A percentile compares a stretch with the other conserved stretches of the same genome.
Evolutionary conservation across 2,797 vertebrate species (phyloP).

Genomic region (Tadarida brasiliensis): DNA sequence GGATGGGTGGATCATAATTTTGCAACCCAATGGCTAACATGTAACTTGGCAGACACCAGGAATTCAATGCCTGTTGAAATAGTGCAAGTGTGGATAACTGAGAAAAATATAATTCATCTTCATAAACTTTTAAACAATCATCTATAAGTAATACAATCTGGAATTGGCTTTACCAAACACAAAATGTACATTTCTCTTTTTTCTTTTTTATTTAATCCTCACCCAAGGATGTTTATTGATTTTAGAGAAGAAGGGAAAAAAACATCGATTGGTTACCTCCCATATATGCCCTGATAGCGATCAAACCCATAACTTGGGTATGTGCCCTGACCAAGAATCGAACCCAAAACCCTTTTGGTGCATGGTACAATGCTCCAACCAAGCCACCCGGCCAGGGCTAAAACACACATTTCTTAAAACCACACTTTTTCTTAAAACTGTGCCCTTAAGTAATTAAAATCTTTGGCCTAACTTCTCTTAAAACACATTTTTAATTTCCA

Average conservation of each 20-base stretch:
- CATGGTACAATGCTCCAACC: neutral
- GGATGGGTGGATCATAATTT: neutral
- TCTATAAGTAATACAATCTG: neutral
- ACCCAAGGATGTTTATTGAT: too few species aligned
- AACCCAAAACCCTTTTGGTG: neutral
- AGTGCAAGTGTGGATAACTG: neutral
- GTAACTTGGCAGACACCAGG: neutral
- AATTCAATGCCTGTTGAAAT: neutral
- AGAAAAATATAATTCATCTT: constrained; percentile 35
- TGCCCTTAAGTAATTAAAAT: neutral
- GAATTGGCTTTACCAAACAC: neutral
- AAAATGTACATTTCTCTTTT: neutral
- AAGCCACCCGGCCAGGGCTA: neutral
- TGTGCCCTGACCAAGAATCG: neutral
- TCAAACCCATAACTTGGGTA: neutral
- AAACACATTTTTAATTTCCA: constrained; percentile 29
- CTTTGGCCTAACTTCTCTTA: neutral
- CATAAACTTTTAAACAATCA: neutral
- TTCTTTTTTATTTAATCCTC: too few species aligned
- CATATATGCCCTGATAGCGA: neutral
- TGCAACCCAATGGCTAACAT: neutral
- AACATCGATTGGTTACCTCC: neutral
- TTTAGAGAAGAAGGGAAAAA: neutral
- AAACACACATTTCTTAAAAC: neutral
- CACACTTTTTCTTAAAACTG: neutral